These are phyloP conservation scores for Vanacampus margaritifer DNA, from an alignment of 2,113 vertebrate genomes.

Conservation along the genomic window DNA sequence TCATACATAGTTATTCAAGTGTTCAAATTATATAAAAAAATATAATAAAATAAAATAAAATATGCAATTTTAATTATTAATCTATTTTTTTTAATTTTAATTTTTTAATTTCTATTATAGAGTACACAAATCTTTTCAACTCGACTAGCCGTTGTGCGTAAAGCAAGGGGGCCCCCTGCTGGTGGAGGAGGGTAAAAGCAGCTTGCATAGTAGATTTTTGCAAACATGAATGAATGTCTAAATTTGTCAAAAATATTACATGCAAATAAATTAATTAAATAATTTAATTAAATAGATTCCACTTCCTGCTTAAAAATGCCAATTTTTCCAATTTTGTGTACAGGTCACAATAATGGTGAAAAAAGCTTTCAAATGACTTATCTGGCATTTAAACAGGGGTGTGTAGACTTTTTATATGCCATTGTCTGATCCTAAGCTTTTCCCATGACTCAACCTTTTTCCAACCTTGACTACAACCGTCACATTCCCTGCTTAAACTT, in stretches of 20 bases:
- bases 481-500: slow-evolving; percentile 2
- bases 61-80: no score
- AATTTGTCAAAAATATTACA: neutral
- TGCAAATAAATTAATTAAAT: no score
- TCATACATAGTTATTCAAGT: neutral
- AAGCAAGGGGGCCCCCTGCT: slow-evolving; percentile 44
- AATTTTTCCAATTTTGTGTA: no score
- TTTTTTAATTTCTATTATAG: neutral
- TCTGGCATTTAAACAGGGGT: no score
- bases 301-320: no score
- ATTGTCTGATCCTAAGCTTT: neutral
- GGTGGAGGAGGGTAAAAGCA: slow-evolving; percentile 25
- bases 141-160: neutral
- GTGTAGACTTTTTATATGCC: neutral
- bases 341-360: no score
- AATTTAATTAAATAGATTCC: no score
- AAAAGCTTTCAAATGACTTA: no score
- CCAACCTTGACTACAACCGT: neutral
- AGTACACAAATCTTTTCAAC: neutral
- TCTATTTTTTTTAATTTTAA: no score
- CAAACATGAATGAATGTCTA: no score
- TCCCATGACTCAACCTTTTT: neutral
- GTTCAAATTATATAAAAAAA: neutral
- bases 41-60: no score
- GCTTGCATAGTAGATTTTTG: no score